Base-by-base conservation (phyloP, 2,113 vertebrate species). In the Channa maculata region DNA sequence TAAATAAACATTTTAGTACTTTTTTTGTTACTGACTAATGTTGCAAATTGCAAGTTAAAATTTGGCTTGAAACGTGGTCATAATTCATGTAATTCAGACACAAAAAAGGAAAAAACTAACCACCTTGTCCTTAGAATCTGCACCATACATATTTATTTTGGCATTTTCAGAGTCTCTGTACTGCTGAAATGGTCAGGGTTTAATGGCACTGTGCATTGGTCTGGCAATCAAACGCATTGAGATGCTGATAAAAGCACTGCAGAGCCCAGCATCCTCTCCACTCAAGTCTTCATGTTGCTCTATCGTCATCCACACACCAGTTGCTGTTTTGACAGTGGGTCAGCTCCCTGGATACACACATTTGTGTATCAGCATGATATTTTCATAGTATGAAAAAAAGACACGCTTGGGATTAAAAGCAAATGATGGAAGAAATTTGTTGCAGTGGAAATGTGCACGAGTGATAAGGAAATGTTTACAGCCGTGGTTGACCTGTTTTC, bases 401-500 rank as follows among this genome's bases (percentile, higher is more conserved):
- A 71, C 12, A 9, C 6, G 15, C 37, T 0, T 0, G 51, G 66
- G 82, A 88, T 89, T 83, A 84, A 73, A 52, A 37, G 14, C 45
- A 64, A 54, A 67, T n/a, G 74, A 78, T 58, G 68, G 84, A 81
- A 64, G 78, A 37, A 71, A 34, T 84, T 59, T 60, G 77, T 71
- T 54, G 46, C 3, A 8, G 53, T 48, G 48, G 52, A 78, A 74
- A 77, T 75, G 54, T 71, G 77, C 59, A 55, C 34, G 1, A 58
- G 73, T 52, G 89, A 89, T 91, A 88, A 88, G 88, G 33, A 81
- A 77, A 79, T 77, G 67, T 88, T 80, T 70, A 57, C 74, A 50
- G 82, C 67, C 36, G 2, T 13, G 64, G 58, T 76, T 39, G 82
- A 86, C 75, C 76, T 80, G 76, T 61, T 80, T 80, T 75, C 37